A percentile compares a stretch with the other conserved stretches of the same genome.
These are phyloP conservation scores for Rhamphomyia laevipes DNA, from an alignment of 2,888 invertebrate species.

Conservation along the genomic window DNA sequence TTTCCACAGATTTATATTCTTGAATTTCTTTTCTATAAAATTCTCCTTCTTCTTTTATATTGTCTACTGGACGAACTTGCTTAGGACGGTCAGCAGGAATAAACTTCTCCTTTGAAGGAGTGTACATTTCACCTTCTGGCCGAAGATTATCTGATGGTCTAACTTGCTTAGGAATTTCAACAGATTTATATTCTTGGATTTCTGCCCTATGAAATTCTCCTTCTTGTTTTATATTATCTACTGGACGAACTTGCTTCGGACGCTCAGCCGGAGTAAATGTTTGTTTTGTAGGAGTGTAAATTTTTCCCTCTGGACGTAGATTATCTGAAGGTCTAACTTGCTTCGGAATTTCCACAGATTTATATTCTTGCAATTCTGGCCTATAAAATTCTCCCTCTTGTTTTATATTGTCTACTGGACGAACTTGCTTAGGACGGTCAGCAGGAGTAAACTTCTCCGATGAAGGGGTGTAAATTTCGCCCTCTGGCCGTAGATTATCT, in stretches of 20 bases:
- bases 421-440: conserved; percentile 21
- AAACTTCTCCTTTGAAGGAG: conserved; percentile 31
- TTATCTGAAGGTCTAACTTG: too few species aligned
- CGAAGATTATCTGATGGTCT: conserved; percentile 37
- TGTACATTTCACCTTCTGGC: conserved; percentile 40
- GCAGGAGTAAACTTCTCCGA: conserved; percentile 9
- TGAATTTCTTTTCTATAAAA: conserved; percentile 37
- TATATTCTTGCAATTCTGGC: conserved; percentile 26
- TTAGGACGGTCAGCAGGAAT: conserved; percentile 37
- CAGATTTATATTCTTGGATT: conserved; percentile 37
- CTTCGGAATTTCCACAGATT: too few species aligned
- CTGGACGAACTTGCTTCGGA: conserved; percentile 27
- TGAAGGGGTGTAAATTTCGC: too few species aligned
- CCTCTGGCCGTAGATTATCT: too few species aligned
- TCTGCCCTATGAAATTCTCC: conserved; percentile 42
- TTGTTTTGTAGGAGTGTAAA: conserved; percentile 37
- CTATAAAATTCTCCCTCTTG: conserved; percentile 47
- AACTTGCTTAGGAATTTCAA: conserved; percentile 39
- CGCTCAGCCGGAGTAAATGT: conserved; percentile 39
- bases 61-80: conserved; percentile 42
- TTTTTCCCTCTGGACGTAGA: conserved; percentile 46
- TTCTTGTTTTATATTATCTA: conserved; percentile 21
- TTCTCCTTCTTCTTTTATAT: conserved; percentile 44
- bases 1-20: conserved; percentile 33
- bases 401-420: conserved; percentile 48